Conservation (phyloP, 2,113 vertebrate species). For the Verasper variegatus region DNA sequence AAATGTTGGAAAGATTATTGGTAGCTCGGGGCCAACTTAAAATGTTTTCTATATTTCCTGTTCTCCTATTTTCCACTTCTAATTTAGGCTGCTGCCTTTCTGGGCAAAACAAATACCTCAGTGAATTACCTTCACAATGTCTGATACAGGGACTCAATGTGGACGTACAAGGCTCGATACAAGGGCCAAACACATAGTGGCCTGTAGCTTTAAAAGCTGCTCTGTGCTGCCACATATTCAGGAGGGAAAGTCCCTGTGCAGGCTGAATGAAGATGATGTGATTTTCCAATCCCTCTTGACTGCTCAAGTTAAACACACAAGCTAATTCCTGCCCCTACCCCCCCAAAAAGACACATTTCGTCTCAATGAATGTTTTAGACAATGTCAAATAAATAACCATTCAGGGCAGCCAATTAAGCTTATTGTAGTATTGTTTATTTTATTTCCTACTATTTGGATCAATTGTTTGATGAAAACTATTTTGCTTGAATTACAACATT, state of each 20-base stretch:
- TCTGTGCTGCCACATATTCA: slow-evolving; percentile 70
- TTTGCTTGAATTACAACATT: background rate
- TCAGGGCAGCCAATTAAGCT: too few relatives aligned
- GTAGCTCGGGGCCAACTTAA: slow-evolving; percentile 42
- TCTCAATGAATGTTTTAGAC: background rate
- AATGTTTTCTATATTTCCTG: slow-evolving; percentile 41
- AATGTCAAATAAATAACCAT: background rate
- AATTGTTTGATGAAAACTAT: background rate
- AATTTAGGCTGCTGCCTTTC: slow-evolving; percentile 25
- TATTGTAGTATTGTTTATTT: too few relatives aligned
- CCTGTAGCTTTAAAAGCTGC: slow-evolving; percentile 69
- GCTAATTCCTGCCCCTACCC: slow-evolving; percentile 12
- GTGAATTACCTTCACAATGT: slow-evolving; percentile 5
- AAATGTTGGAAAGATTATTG: slow-evolving; percentile 49
- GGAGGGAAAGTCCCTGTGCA: slow-evolving; percentile 75
- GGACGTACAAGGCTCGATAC: slow-evolving; percentile 5
- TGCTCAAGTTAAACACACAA: slow-evolving; percentile 52
- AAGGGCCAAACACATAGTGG: slow-evolving; percentile 25
- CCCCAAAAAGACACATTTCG: slow-evolving; percentile 3
- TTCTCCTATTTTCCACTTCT: slow-evolving; percentile 48
- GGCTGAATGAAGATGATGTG: slow-evolving; percentile 64
- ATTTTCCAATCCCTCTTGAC: slow-evolving; percentile 70
- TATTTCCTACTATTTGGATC: too few relatives aligned
- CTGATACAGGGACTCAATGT: slow-evolving; percentile 25
- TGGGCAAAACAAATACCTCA: slow-evolving; percentile 33